These are phyloP conservation scores for Rhinichthys klamathensis DNA, from an alignment of 2,113 vertebrate species.

Conservation along the genomic window DNA sequence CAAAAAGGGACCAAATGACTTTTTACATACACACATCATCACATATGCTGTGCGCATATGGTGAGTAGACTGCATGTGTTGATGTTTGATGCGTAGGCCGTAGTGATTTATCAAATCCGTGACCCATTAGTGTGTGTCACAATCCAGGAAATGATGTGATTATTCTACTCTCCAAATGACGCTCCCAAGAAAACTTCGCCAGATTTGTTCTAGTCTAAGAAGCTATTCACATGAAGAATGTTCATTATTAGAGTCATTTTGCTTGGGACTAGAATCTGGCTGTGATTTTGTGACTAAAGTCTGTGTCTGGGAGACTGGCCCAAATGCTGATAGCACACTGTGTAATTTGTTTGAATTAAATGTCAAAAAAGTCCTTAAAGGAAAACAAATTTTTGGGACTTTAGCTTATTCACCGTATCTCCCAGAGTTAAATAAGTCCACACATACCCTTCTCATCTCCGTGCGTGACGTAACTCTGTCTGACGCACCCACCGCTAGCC, in stretches of 20 bases:
- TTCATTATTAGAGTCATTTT: slow-evolving; percentile 22
- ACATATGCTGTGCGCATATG: not conserved
- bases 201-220: slow-evolving; percentile 20
- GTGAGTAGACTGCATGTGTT: slow-evolving; percentile 7
- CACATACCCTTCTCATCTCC: no score
- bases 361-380: no score
- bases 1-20: not conserved
- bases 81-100: not conserved
- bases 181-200: not conserved
- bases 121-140: slow-evolving; percentile 26
- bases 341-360: not conserved
- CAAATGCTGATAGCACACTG: not conserved
- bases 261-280: not conserved
- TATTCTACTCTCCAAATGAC: slow-evolving; percentile 11
- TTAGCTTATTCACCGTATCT: no score
- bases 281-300: slow-evolving; percentile 6
- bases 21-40: not conserved
- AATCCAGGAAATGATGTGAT: slow-evolving; percentile 13
- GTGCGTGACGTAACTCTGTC: no score
- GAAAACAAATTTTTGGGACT: no score
- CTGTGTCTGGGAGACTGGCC: slow-evolving; percentile 17
- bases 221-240: not conserved
- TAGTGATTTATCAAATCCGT: slow-evolving; percentile 23
- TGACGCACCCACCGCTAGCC: no score
- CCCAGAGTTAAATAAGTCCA: no score